A percentile compares a stretch with the other conserved stretches of the same genome.
phyloP scores from a whole-genome alignment of 2,797 vertebrate species.

The Enoplosus armatus region DNA sequence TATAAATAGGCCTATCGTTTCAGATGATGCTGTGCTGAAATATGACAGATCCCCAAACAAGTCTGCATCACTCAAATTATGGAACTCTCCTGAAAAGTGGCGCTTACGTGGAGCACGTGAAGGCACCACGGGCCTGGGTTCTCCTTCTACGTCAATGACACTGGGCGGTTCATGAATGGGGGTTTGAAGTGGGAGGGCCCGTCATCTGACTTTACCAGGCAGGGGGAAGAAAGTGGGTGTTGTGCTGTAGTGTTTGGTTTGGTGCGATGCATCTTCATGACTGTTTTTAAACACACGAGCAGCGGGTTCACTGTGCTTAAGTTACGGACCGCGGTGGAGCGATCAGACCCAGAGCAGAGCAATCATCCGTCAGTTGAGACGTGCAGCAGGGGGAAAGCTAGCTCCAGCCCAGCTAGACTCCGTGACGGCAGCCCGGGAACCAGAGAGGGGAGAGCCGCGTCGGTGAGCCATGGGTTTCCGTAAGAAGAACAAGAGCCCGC shows the following conservation, averaged over 20 bases:
- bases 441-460: conserved; percentile 40
- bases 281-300: conserved; percentile 63
- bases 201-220: conserved; percentile 67
- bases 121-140: conserved; percentile 68
- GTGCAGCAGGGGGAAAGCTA: conserved; percentile 41
- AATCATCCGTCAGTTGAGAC: conserved; percentile 38
- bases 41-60: not conserved
- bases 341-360: conserved; percentile 6
- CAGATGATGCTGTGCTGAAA: not conserved
- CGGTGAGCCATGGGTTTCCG: conserved; percentile 83
- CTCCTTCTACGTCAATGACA: conserved; percentile 77
- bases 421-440: conserved; percentile 34
- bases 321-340: conserved; percentile 35
- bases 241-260: conserved; percentile 56
- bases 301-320: conserved; percentile 45
- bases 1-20: not conserved
- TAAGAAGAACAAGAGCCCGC: conserved; percentile 87
- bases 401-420: conserved; percentile 37
- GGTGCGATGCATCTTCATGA: conserved; percentile 66
- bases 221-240: conserved; percentile 72
- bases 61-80: not conserved
- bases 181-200: conserved; percentile 69
- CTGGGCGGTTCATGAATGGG: conserved; percentile 74
- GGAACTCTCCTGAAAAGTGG: not conserved
- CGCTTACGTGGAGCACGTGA: conserved; percentile 55